A percentile compares a stretch with the other conserved stretches of the same genome.
phyloP scores from a whole-genome alignment of 1,140 invertebrate species.

The Eulimnadia texana region DNA sequence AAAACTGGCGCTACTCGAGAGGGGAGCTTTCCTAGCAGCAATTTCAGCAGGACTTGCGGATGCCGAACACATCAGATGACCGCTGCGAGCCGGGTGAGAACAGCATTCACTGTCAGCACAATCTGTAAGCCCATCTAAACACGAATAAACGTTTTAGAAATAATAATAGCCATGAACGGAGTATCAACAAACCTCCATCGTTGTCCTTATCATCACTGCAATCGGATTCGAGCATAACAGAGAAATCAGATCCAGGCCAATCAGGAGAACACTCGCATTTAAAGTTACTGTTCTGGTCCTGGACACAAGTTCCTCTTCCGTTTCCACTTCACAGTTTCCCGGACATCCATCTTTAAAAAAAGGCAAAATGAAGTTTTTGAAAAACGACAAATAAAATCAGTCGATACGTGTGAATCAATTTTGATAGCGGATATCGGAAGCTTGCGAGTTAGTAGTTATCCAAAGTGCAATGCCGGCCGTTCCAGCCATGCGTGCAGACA shows the following conservation, averaged over 20 bases:
- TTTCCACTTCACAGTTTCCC: slow-evolving; percentile 56
- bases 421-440: not conserved
- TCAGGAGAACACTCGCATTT: slow-evolving; percentile 77
- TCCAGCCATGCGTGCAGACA: slow-evolving; percentile 92
- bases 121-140: slow-evolving; percentile 91
- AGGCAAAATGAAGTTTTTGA: slow-evolving; percentile 11
- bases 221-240: slow-evolving; percentile 74
- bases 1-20: slow-evolving; percentile 91
- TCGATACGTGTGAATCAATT: no score
- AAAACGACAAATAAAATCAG: not conserved
- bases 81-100: slow-evolving; percentile 59
- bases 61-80: slow-evolving; percentile 83
- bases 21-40: slow-evolving; percentile 79
- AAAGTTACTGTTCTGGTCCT: slow-evolving; percentile 58
- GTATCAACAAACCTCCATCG: slow-evolving; percentile 95
- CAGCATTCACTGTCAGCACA: slow-evolving; percentile 94
- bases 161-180: not conserved
- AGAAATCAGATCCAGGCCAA: slow-evolving; percentile 84
- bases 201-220: slow-evolving; percentile 92
- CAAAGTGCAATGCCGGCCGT: slow-evolving; percentile 86
- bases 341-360: slow-evolving; percentile 84
- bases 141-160: no score
- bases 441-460: slow-evolving; percentile 46
- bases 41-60: slow-evolving; percentile 92
- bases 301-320: slow-evolving; percentile 71